Evolutionary conservation across 1,140 invertebrate genomes (phyloP), one percentile per base, ranked within the genome.

Genomic region (Steinernema feltiae): DNA sequence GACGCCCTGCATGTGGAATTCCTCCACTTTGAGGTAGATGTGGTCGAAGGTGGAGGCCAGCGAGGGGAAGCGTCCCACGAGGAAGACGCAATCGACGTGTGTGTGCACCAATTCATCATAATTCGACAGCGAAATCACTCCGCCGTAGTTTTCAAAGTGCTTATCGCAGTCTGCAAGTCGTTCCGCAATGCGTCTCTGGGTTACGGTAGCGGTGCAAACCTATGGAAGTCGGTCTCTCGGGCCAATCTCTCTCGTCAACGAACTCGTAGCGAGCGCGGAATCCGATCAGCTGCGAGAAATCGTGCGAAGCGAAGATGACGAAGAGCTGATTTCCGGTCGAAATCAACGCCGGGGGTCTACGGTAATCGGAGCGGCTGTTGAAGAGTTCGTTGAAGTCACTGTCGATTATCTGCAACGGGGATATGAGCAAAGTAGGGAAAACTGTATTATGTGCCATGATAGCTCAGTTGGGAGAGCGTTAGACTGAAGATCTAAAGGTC

Each of bases 401-500:
- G 29, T 82, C 81, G 17, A 82, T 18, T 72, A 81, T 82, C 80
- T 81, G 27, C 32, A 78, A 30, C 29, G 70, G n/a, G 24, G 41
- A 46, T 12, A n/a, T 46, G n/a, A 46, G 7, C 41, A 12, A n/a
- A n/a, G n/a, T n/a, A n/a, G n/a, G n/a, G n/a, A n/a, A n/a, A n/a
- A n/a, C n/a, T 30, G 46, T 77, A 29, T 30, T 76, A 71, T 35
- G 32, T 63, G 53, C 24, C 24, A 63, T 79, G 80, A 83, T 82
- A 82, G 82, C 82, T 83, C 82, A 83, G 82, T 83, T 83, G 83
- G 83, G 83, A 88, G 87, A 88, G 88, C 87, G 88, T 88, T 88
- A 87, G 87, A 88, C 88, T 88, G 87, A 88, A 88, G 87, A 88
- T 88, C 87, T 87, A 88, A 87, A 88, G 85, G 87, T 88, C 88